Base-by-base conservation (phyloP, 2,797 vertebrate genomes). In the Thalassophryne amazonica region DNA sequence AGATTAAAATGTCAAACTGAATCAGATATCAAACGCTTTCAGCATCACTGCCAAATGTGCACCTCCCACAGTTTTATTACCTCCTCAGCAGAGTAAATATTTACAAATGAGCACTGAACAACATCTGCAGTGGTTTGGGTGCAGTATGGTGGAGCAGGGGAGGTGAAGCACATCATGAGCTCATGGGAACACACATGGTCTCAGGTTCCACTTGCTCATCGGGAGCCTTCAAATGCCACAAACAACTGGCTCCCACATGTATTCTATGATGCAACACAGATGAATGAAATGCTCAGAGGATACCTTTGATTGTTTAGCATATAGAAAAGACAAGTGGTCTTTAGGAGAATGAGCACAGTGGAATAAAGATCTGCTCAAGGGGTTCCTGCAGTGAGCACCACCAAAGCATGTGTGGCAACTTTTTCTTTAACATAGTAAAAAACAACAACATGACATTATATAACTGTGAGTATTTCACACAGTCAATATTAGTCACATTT, bases 191-290 rank as follows among this genome's bases (percentile, higher is more conserved):
- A 4, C 4, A 47, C 39, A 6, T 7, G 37, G 49, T 78, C 73
- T 81, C 75, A 54, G 76, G 76, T 80, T 84, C 68, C 68, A 74
- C 60, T 69, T 48, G 39, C 60, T 80, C 73, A 64, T 70, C 11
- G 14, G 39, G 68, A 82, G 52, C 50, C 71, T 76, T 59, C 41
- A 59, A 73, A 73, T 64, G 74, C 67, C 71, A 76, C 71, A 74
- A 84, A 79, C 82, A 78, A 84, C 54, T 21, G 24, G 53, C n/a
- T 78, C 81, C 82, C 82, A 81, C 75, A 88, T 81, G 80, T 68
- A 61, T 4, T 32, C 21, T 33, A 28, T 85, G 81, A 83, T 80
- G 80, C 69, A 80, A 82, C 40, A 5, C 63, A 64, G 57, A 78
- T 73, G 60, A 67, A 67, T 75, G 61, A 40, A 72, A 69, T 58